Percentiles rank a stretch among this genome's conserved stretches.
These are phyloP conservation scores for Ecdyonurus torrentis DNA, from an alignment of 2,888 invertebrate genomes.

Conservation along the genomic window DNA sequence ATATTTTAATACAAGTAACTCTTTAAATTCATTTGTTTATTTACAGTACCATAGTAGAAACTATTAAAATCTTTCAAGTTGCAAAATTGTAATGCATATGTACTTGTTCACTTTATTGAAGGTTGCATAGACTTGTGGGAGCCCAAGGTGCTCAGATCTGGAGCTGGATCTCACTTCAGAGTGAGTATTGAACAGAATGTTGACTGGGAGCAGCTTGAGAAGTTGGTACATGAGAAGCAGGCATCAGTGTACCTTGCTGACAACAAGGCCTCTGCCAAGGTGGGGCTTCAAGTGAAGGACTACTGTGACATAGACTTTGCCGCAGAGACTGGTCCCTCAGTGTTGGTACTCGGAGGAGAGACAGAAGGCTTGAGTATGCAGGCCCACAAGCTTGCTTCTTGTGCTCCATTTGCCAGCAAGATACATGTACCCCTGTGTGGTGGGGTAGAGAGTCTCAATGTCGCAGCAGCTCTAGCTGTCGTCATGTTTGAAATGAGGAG, in stretches of 20 bases:
- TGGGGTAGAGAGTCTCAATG: slow-evolving; percentile 71
- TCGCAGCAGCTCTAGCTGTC: slow-evolving; percentile 64
- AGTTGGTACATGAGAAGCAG: slow-evolving; percentile 14
- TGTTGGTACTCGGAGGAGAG: slow-evolving; percentile 75
- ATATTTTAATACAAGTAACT: no score
- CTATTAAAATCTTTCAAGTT: no score
- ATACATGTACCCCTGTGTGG: slow-evolving; percentile 63
- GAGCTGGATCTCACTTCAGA: slow-evolving; percentile 72
- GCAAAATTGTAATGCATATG: no score
- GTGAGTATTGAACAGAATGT: slow-evolving; percentile 47
- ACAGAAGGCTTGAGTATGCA: slow-evolving; percentile 68
- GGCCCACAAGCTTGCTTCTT: slow-evolving; percentile 41
- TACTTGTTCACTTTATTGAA: slow-evolving; percentile 23
- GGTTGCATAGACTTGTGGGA: slow-evolving; percentile 87
- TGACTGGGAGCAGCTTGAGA: slow-evolving; percentile 42
- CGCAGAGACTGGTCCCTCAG: slow-evolving; percentile 30
- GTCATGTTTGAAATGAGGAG: slow-evolving; percentile 69
- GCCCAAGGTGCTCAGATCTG: slow-evolving; percentile 68
- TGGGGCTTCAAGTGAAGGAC: slow-evolving; percentile 29
- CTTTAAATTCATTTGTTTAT: no score
- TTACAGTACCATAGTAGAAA: no score
- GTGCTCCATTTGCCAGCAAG: slow-evolving; percentile 32
- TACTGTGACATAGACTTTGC: slow-evolving; percentile 44
- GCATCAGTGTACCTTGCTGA: slow-evolving; percentile 8
- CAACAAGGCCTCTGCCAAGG: slow-evolving; percentile 9